phyloP scores from a whole-genome alignment of 2,113 vertebrate species.

The Ctenodactylus gundi region DNA sequence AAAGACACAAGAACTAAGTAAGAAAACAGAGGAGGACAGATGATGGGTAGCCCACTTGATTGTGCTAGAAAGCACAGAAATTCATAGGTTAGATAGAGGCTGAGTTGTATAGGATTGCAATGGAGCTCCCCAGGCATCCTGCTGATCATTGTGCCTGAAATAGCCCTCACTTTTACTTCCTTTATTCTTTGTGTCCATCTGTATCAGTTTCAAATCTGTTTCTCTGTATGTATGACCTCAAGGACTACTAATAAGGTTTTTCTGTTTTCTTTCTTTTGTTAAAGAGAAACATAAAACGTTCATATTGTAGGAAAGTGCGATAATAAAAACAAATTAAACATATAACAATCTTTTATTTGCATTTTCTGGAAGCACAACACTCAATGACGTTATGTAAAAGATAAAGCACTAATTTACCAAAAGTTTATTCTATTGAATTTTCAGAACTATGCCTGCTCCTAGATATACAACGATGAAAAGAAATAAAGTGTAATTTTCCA shows the following conservation, averaged over 20 bases:
- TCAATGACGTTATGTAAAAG: neutral
- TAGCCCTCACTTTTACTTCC: neutral
- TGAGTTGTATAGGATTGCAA: rapidly evolving
- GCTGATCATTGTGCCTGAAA: too few relatives aligned
- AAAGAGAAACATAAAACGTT: neutral
- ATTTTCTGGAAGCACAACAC: neutral
- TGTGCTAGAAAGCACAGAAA: slow-evolving; percentile 86
- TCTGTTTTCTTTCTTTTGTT: too few relatives aligned
- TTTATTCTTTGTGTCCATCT: neutral
- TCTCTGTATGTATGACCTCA: neutral
- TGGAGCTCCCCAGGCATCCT: rapidly evolving
- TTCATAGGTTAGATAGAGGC: neutral
- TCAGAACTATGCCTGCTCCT: neutral
- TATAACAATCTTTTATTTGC: neutral
- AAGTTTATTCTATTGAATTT: neutral
- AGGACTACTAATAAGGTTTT: too few relatives aligned
- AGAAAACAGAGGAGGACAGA: slow-evolving; percentile 96
- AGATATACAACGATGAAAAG: neutral
- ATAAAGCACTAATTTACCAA: neutral
- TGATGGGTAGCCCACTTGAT: slow-evolving; percentile 92
- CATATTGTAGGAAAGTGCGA: neutral
- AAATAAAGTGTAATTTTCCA: neutral
- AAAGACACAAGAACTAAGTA: slow-evolving; percentile 95
- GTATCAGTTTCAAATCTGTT: neutral
- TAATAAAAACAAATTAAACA: neutral